A percentile compares a stretch with the other conserved stretches of the same genome.
phyloP scores from a whole-genome alignment of 2,888 invertebrate species.

The Onthophagus sagittarius region DNA sequence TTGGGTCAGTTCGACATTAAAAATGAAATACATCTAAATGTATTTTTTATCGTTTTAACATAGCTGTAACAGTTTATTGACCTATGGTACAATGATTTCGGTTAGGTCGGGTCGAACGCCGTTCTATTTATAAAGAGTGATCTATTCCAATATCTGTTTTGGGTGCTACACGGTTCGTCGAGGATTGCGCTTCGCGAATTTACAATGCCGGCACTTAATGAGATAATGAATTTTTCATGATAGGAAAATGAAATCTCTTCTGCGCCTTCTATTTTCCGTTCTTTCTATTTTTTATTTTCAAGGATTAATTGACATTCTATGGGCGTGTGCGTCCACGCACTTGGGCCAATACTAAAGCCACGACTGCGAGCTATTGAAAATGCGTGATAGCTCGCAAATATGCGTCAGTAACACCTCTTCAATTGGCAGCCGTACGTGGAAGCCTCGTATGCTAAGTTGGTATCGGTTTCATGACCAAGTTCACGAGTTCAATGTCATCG shows the following conservation, averaged over 20 bases:
- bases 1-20: background rate
- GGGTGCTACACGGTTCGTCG: background rate
- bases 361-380: background rate
- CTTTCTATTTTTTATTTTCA: constrained; percentile 17
- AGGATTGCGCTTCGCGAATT: background rate
- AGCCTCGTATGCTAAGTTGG: background rate
- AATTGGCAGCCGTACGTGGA: background rate
- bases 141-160: background rate
- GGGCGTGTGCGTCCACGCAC: background rate
- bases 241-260: background rate
- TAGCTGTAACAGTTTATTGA: constrained; percentile 30
- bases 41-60: background rate
- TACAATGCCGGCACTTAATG: background rate
- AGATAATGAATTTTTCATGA: background rate
- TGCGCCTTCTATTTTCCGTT: background rate
- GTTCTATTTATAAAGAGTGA: background rate
- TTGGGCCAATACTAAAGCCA: background rate
- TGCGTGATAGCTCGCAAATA: background rate
- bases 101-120: constrained; percentile 25
- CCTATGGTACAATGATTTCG: constrained; percentile 33
- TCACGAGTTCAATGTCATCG: background rate
- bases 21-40: constrained; percentile 3
- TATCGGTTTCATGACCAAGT: background rate
- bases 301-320: background rate
- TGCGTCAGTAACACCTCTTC: background rate